Conservation (phyloP, 2,888 invertebrate species). For the Serrognathus titanus region DNA sequence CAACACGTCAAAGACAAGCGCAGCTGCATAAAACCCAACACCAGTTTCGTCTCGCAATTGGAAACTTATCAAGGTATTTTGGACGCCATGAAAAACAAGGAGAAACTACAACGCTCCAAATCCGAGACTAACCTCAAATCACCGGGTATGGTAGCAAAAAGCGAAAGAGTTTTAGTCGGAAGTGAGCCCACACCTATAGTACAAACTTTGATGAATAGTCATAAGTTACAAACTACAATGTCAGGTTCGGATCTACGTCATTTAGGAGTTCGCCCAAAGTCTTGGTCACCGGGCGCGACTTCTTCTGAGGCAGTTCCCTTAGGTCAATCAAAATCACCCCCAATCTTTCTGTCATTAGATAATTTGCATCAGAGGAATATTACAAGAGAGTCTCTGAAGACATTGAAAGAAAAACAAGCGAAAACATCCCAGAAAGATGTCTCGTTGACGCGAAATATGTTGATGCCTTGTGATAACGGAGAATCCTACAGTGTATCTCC, state of each 20-base stretch:
- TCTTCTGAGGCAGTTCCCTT: conserved; percentile 54
- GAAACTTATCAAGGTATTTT: conserved; percentile 93
- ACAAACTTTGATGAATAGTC: conserved; percentile 49
- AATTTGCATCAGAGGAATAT: conserved; percentile 52
- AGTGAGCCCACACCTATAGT: conserved; percentile 62
- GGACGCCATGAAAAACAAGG: conserved; percentile 94
- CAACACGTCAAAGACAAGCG: conserved; percentile 88
- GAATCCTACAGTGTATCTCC: conserved; percentile 87
- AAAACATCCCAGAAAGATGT: conserved; percentile 28
- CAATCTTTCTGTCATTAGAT: conserved; percentile 67
- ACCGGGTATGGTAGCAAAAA: conserved; percentile 55
- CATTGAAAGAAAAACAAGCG: conserved; percentile 16
- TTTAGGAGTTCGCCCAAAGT: conserved; percentile 48
- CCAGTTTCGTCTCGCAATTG: conserved; percentile 88
- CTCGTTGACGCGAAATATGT: conserved; percentile 63
- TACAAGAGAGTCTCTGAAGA: conserved; percentile 26
- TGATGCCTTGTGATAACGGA: conserved; percentile 83
- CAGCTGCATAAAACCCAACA: conserved; percentile 94
- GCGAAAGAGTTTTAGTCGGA: conserved; percentile 55
- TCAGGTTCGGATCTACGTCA: conserved; percentile 29
- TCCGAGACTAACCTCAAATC: conserved; percentile 87
- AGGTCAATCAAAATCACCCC: conserved; percentile 47
- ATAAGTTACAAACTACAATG: conserved; percentile 22
- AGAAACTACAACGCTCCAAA: conserved; percentile 87
- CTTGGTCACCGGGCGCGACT: conserved; percentile 59